Percentiles rank a stretch among this genome's conserved stretches.
Conservation (phyloP, 2,888 invertebrate genomes). For the Coelopa pilipes region DNA sequence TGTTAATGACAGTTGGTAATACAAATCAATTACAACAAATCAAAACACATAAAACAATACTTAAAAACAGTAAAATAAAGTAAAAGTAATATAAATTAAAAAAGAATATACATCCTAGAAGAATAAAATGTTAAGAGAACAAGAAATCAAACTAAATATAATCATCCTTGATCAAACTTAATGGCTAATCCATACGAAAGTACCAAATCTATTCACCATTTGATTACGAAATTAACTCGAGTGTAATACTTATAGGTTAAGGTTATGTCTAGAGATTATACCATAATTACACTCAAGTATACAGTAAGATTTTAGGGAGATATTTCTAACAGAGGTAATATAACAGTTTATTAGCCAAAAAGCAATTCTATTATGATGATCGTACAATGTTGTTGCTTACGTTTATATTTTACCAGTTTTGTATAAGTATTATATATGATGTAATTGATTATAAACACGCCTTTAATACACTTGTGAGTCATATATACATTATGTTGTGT, state of each 20-base stretch:
- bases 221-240: slow-evolving; percentile 33
- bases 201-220: slow-evolving; percentile 33
- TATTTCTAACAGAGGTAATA: too few species aligned
- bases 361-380: too few species aligned
- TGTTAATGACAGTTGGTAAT: slow-evolving; percentile 50
- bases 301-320: neutral
- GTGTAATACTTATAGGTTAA: slow-evolving; percentile 16
- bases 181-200: slow-evolving; percentile 13
- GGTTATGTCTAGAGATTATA: too few species aligned
- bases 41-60: slow-evolving; percentile 31
- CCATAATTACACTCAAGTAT: neutral
- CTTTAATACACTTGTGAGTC: neutral
- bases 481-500: too few species aligned
- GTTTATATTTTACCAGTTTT: too few species aligned
- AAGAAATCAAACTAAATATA: slow-evolving; percentile 32
- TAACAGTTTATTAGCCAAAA: too few species aligned
- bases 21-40: slow-evolving; percentile 40
- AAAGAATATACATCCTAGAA: slow-evolving; percentile 8
- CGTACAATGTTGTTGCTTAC: too few species aligned
- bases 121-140: slow-evolving; percentile 30
- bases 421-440: too few species aligned
- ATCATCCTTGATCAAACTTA: neutral
- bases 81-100: slow-evolving; percentile 8
- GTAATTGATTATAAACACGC: too few species aligned
- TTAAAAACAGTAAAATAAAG: slow-evolving; percentile 27